phyloP scores from a whole-genome alignment of 1,140 invertebrate genomes.

The Pinna nobilis region DNA sequence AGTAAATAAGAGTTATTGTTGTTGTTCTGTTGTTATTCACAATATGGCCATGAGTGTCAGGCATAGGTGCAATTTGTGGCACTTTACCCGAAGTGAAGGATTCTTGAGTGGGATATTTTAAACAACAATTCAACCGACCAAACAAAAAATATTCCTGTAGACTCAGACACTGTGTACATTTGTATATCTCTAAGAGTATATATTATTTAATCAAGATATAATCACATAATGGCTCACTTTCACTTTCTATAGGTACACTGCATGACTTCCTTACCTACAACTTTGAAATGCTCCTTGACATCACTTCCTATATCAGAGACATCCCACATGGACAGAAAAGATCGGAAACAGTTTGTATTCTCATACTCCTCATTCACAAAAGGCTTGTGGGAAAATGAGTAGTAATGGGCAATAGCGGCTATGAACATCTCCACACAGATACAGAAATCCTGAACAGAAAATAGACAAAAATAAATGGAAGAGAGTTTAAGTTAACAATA shows the following conservation, averaged over 20 bases:
- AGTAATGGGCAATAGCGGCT: conserved; percentile 95
- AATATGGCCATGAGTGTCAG: no score
- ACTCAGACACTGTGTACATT: neutral
- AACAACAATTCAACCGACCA: no score
- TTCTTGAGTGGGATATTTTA: no score
- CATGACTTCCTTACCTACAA: conserved; percentile 83
- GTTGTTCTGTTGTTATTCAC: no score
- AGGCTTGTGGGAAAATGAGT: conserved; percentile 93
- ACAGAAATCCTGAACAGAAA: conserved; percentile 86
- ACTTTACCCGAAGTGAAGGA: no score
- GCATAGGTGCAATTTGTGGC: no score
- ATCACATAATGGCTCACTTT: neutral
- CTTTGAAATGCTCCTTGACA: conserved; percentile 92
- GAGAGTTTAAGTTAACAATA: no score
- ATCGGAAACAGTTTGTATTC: conserved; percentile 67
- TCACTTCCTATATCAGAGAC: conserved; percentile 94
- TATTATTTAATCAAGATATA: neutral
- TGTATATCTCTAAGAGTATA: neutral
- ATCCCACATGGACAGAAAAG: conserved; percentile 91
- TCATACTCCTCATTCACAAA: conserved; percentile 76
- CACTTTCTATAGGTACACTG: neutral
- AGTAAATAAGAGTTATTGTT: no score
- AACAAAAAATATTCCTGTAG: neutral
- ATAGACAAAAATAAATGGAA: neutral
- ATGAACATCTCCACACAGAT: conserved; percentile 99